Evolutionary conservation across 2,797 vertebrate species (phyloP), one percentile per base, ranked within the genome.

Genomic region (Varecia variegata): DNA sequence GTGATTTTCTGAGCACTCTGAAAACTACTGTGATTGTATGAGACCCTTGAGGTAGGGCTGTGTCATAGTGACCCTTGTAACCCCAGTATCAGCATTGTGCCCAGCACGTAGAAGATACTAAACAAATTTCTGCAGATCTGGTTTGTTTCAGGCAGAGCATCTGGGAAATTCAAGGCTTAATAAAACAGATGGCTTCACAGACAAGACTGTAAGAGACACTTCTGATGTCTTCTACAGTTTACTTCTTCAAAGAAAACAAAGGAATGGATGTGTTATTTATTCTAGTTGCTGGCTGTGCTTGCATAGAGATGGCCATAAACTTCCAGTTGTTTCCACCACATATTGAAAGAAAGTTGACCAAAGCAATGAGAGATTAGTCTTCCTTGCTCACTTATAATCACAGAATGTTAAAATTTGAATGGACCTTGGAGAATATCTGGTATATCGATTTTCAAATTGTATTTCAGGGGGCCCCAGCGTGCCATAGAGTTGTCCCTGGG

Each of bases 321-420:
- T 82, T 76, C 52, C 14, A 77, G 17, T 88, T 60, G n/a, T 56
- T 93, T 94, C 54, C 15, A 88, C 8, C 13, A 50, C 38, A 88
- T 81, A 89, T 52, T 52, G 70, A 60, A 90, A 73, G 47, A 90
- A 97, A 86, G 27, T 40, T 83, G 80, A 90, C 79, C 65, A 40
- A 93, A n/a, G 32, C 14, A 71, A 71, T 60, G 35, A 86, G 17
- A 93, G 21, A 73, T 62, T 62, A 73, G 7, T 77, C 30, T 81
- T 54, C 27, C 43, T 65, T 93, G 9, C 9, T 81, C 56, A 32
- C 14, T 35, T 89, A 54, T 27, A 76, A 73, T 67, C 43, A 67
- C 15, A 65, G 35, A 62, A 76, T 67, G 9, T 70, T 54, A 52
- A 76, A 58, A 45, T 23, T 38, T 73, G 38, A 89, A 47, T 27